Evolutionary conservation across 2,888 invertebrate genomes (phyloP).

Genomic region (Leistus spinibarbis): DNA sequence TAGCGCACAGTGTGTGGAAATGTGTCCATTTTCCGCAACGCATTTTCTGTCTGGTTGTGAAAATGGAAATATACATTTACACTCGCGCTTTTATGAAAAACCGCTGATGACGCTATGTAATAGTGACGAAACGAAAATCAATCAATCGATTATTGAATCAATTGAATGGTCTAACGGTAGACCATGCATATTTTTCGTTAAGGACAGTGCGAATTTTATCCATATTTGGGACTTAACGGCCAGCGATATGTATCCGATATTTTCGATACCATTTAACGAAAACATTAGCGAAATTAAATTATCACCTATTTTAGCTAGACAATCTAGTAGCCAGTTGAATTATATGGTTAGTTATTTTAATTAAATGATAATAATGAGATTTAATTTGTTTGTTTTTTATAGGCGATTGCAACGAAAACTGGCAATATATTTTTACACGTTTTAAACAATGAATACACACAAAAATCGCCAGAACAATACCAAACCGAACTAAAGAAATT

Average conservation of each 20-base stretch:
- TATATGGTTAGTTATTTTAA: constrained; percentile 56
- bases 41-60: constrained; percentile 61
- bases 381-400: constrained; percentile 45
- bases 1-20: constrained; percentile 57
- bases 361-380: constrained; percentile 10
- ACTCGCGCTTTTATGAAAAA: constrained; percentile 55
- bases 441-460: constrained; percentile 56
- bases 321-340: constrained; percentile 49
- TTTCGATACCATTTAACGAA: constrained; percentile 56
- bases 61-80: constrained; percentile 60
- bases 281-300: constrained; percentile 57
- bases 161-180: constrained; percentile 62
- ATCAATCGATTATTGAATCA: constrained; percentile 51
- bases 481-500: constrained; percentile 57
- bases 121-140: constrained; percentile 49
- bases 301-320: constrained; percentile 51
- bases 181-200: constrained; percentile 60
- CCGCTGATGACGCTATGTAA: constrained; percentile 55
- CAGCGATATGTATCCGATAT: constrained; percentile 59
- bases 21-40: constrained; percentile 58
- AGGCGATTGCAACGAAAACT: constrained; percentile 59
- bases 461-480: constrained; percentile 52
- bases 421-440: constrained; percentile 59
- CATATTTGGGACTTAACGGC: constrained; percentile 62
- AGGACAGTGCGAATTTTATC: constrained; percentile 57